Evolutionary conservation across 2,888 invertebrate species (phyloP).

Genomic region (Thereva nobilitata): DNA sequence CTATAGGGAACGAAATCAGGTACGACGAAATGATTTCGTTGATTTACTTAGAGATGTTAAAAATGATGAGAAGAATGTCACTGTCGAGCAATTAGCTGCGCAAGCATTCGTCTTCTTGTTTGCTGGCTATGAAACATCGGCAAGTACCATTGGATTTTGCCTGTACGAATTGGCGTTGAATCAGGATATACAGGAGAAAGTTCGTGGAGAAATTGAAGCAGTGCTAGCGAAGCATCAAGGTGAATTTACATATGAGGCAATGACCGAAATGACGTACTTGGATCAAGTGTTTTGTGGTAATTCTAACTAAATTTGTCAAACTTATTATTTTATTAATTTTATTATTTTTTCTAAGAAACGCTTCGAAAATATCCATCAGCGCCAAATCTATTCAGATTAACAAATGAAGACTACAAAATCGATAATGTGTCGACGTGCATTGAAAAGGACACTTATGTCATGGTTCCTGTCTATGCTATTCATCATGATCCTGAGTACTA

Average conservation of each 20-base stretch:
- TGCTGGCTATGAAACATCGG: slow-evolving; percentile 63
- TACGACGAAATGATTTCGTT: slow-evolving; percentile 60
- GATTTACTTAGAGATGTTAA: slow-evolving; percentile 58
- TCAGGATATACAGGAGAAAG: slow-evolving; percentile 56
- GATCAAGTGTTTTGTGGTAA: slow-evolving; percentile 59
- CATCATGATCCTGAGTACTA: slow-evolving; percentile 58
- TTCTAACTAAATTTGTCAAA: slow-evolving; percentile 3
- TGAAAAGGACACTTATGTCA: slow-evolving; percentile 51
- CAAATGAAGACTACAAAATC: slow-evolving; percentile 51
- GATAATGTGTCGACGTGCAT: slow-evolving; percentile 48
- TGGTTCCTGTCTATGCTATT: slow-evolving; percentile 54
- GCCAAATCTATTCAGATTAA: slow-evolving; percentile 50
- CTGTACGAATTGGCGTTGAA: slow-evolving; percentile 61
- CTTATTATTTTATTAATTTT: slow-evolving; percentile 2
- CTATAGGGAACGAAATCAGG: slow-evolving; percentile 51
- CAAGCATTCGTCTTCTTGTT: slow-evolving; percentile 62
- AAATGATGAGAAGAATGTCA: slow-evolving; percentile 45
- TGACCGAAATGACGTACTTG: slow-evolving; percentile 60
- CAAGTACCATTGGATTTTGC: slow-evolving; percentile 59
- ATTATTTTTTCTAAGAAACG: slow-evolving; percentile 52
- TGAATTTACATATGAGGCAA: slow-evolving; percentile 58
- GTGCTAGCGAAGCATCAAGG: slow-evolving; percentile 54
- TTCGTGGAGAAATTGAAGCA: slow-evolving; percentile 56
- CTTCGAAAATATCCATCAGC: slow-evolving; percentile 59
- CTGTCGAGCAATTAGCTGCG: slow-evolving; percentile 57